Conservation (phyloP, 2,888 invertebrate genomes). For the Mesochorus sp. region DNA sequence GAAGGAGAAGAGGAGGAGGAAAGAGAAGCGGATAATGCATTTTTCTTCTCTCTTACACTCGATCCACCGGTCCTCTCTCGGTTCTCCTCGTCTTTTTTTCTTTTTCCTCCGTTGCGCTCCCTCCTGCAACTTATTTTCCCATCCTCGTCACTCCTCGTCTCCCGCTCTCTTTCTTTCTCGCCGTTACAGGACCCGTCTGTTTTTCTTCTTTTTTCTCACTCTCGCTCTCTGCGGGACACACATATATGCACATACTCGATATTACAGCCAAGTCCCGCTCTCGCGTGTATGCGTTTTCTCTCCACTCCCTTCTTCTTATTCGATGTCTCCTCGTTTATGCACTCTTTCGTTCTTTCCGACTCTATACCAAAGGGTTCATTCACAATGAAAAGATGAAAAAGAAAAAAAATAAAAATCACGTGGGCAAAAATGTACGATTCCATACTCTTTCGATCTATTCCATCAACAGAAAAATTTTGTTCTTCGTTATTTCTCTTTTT, state of each 20-base stretch:
- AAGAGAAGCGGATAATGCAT: slow-evolving; percentile 46
- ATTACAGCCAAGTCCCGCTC: slow-evolving; percentile 54
- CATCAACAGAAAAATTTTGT: too few species aligned
- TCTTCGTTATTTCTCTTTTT: too few species aligned
- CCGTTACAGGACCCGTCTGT: slow-evolving; percentile 45
- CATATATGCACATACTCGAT: slow-evolving; percentile 51
- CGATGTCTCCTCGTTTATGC: neutral
- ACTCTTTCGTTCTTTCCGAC: slow-evolving; percentile 13
- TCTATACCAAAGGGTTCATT: slow-evolving; percentile 21
- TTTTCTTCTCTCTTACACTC: slow-evolving; percentile 54
- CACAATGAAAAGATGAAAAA: slow-evolving; percentile 8
- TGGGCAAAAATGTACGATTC: too few species aligned
- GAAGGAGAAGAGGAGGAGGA: slow-evolving; percentile 18
- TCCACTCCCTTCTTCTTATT: slow-evolving; percentile 25
- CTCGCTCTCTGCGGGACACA: slow-evolving; percentile 57
- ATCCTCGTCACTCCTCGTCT: slow-evolving; percentile 43
- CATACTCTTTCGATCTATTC: too few species aligned
- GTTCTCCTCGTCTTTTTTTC: slow-evolving; percentile 40
- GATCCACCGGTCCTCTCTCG: slow-evolving; percentile 33
- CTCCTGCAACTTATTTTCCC: slow-evolving; percentile 52
- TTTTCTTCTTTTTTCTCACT: slow-evolving; percentile 56
- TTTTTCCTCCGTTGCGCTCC: slow-evolving; percentile 22
- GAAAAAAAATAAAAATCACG: neutral
- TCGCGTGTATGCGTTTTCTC: slow-evolving; percentile 19
- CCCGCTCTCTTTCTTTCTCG: slow-evolving; percentile 17